These are phyloP conservation scores for Carettochelys insculpta DNA, from an alignment of 2,113 vertebrate genomes.

Conservation along the genomic window DNA sequence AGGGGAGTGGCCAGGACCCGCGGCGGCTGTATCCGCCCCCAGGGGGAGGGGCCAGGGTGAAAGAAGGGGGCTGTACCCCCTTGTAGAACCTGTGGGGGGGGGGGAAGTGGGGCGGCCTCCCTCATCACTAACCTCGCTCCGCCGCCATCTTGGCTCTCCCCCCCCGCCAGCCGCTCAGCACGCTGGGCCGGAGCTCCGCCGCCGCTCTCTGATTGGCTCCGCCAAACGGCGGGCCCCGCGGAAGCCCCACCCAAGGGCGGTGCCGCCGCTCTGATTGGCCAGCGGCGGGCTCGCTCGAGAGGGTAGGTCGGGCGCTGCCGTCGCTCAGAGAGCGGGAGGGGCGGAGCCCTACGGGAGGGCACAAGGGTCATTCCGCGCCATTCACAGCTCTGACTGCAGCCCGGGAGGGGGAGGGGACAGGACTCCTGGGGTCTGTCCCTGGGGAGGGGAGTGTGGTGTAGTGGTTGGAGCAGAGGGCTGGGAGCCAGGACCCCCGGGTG, in stretches of 20 bases:
- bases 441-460: neutral
- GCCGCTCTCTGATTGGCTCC: neutral
- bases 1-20: too few relatives aligned
- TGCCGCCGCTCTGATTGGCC: neutral
- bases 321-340: neutral
- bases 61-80: neutral
- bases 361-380: neutral
- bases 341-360: constrained; percentile 33
- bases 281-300: too few relatives aligned
- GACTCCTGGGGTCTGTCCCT: neutral
- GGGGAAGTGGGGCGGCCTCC: too few relatives aligned
- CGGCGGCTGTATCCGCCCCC: too few relatives aligned
- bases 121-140: neutral
- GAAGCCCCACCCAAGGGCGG: neutral
- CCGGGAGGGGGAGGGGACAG: too few relatives aligned
- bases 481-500: neutral
- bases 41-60: neutral
- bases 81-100: fast-evolving
- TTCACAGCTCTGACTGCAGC: too few relatives aligned
- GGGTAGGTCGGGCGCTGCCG: too few relatives aligned
- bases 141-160: neutral
- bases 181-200: neutral
- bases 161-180: too few relatives aligned
- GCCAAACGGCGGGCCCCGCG: neutral
- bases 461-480: neutral